Evolutionary conservation across 1,140 invertebrate genomes (phyloP), one percentile per base, ranked within the genome.

Genomic region (Diabrotica undecimpunctata): DNA sequence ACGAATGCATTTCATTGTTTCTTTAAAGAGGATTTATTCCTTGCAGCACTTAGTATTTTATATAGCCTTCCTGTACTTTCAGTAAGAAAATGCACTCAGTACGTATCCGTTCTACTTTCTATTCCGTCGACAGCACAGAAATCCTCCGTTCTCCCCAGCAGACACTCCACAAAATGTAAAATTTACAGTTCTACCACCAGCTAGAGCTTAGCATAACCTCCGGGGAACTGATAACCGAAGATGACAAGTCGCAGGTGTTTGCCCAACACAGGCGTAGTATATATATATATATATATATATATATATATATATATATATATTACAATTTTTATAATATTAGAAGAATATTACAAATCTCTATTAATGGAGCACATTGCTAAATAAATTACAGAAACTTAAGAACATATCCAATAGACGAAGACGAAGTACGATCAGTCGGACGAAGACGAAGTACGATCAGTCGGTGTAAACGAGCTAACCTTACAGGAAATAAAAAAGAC

Each of bases 181-280:
- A 66, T 66, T 66, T 66, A 66, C 60, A 52, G 55, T 13, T 36
- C 12, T 50, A 36, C 62, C 10, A 51, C 54, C 54, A 53, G 54
- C 13, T 39, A 62, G 61, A 62, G 61, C 61, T 54, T 54, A 62
- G 52, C 61, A 35, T 54, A 41, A 52, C 65, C 60, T 58, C 46
- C 8, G 54, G 64, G 63, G 60, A 59, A 61, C 46, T 52, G 57
- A 66, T 66, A 66, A 66, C 59, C 61, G 59, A 52, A 57, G 65
- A 66, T 66, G 65, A 66, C 59, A 61, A 61, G 65, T 66, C 65
- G 59, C 65, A 66, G 65, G 65, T 66, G 65, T 66, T 66, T 66
- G 55, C 59, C 10, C 53, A 61, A 36, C 59, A 52, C 37, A 7
- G 37, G 37, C 58, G 41, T 12, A 11, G 10, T 9, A 54, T 13